Conservation (phyloP, 2,888 invertebrate species). For the Adelphocoris suturalis region DNA sequence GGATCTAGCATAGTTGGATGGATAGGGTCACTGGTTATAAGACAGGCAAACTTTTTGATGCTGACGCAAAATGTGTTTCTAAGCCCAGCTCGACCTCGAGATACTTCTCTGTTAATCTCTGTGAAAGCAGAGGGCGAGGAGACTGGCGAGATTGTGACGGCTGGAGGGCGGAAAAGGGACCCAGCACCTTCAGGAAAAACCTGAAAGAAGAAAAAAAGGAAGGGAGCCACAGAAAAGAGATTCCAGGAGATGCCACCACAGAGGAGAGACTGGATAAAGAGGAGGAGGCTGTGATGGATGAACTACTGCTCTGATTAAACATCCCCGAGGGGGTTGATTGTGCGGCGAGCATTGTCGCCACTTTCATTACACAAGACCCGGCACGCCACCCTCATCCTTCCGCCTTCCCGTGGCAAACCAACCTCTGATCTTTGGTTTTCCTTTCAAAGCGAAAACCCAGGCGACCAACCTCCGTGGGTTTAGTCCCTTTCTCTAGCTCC, state of each 20-base stretch:
- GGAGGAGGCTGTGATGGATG: constrained; percentile 65
- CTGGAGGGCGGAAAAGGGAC: constrained; percentile 18
- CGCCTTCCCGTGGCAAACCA: constrained; percentile 37
- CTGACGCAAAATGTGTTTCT: neutral
- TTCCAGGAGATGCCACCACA: constrained; percentile 36
- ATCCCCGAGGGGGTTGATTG: constrained; percentile 71
- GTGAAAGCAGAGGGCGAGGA: neutral
- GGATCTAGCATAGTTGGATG: too few species aligned
- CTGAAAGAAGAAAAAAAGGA: constrained; percentile 63
- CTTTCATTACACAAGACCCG: constrained; percentile 65
- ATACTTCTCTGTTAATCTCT: neutral
- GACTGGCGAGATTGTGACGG: constrained; percentile 19
- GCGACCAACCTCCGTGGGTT: neutral
- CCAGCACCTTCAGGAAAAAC: constrained; percentile 53
- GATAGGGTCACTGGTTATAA: neutral
- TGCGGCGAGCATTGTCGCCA: constrained; percentile 67
- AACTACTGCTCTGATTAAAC: constrained; percentile 71
- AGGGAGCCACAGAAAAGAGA: constrained; percentile 47
- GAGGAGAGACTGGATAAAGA: constrained; percentile 46
- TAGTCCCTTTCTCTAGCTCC: neutral
- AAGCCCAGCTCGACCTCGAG: neutral
- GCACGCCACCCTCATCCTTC: constrained; percentile 22
- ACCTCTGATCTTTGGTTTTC: constrained; percentile 60
- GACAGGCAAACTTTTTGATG: neutral
- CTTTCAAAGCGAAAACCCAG: constrained; percentile 16